phyloP scores from a whole-genome alignment of 2,797 vertebrate species.

The Karalla daura region DNA sequence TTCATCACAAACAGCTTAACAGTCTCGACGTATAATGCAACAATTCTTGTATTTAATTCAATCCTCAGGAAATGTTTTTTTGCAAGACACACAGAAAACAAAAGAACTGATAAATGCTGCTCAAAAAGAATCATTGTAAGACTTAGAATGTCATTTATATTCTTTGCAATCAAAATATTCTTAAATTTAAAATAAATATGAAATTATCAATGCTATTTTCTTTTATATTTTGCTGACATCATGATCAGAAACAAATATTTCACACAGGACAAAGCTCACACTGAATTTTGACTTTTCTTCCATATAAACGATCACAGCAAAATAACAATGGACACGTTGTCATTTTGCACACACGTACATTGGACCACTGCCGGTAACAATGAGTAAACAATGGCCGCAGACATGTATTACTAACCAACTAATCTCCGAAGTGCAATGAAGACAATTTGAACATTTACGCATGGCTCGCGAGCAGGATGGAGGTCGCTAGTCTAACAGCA shows the following conservation, averaged over 20 bases:
- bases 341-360: slow-evolving; percentile 60
- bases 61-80: slow-evolving; percentile 6
- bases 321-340: slow-evolving; percentile 48
- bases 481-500: slow-evolving; percentile 44
- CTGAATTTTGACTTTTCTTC: slow-evolving; percentile 51
- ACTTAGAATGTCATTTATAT: slow-evolving; percentile 11
- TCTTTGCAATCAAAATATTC: slow-evolving; percentile 28
- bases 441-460: slow-evolving; percentile 50
- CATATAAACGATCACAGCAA: slow-evolving; percentile 64
- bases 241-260: slow-evolving; percentile 61
- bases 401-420: slow-evolving; percentile 53
- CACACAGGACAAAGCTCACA: slow-evolving; percentile 67
- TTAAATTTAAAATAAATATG: slow-evolving; percentile 40
- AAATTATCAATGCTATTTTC: slow-evolving; percentile 28
- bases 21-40: slow-evolving; percentile 31
- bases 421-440: slow-evolving; percentile 46
- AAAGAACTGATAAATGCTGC: slow-evolving; percentile 10
- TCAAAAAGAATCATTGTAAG: slow-evolving; percentile 22
- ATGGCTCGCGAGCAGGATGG: slow-evolving; percentile 36
- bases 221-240: slow-evolving; percentile 46
- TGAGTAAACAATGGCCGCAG: slow-evolving; percentile 40
- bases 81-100: slow-evolving; percentile 7
- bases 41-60: slow-evolving; percentile 24
- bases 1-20: slow-evolving; percentile 43
- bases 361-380: slow-evolving; percentile 47